These are phyloP conservation scores for Dendrolimus kikuchii DNA, from an alignment of 1,140 invertebrate genomes.

Conservation along the genomic window DNA sequence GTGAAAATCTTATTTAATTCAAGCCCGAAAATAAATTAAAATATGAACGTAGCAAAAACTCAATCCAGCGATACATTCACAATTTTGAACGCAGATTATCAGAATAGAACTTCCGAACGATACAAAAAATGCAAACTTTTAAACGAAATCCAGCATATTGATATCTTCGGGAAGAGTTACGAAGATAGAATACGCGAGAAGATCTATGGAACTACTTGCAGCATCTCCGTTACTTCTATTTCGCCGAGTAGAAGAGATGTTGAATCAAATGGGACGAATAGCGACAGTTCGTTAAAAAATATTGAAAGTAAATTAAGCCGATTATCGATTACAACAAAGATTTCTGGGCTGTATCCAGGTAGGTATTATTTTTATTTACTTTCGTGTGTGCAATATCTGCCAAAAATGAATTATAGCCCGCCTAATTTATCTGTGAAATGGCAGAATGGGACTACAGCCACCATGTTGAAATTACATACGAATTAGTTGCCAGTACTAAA, in stretches of 20 bases:
- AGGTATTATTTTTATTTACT: slow-evolving; percentile 5
- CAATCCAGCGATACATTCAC: too few species aligned
- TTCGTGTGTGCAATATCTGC: too few species aligned
- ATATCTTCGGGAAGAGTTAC: slow-evolving; percentile 29
- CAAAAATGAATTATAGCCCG: too few species aligned
- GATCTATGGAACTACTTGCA: slow-evolving; percentile 1
- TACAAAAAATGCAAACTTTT: slow-evolving; percentile 31
- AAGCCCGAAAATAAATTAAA: too few species aligned
- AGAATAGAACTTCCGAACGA: slow-evolving; percentile 6
- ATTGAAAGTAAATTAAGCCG: slow-evolving; percentile 26
- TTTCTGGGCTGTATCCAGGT: slow-evolving; percentile 35
- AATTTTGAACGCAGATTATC: too few species aligned
- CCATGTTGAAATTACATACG: too few species aligned
- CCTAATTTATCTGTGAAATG: too few species aligned
- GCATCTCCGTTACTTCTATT: slow-evolving; percentile 17
- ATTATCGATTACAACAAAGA: slow-evolving; percentile 31
- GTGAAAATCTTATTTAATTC: too few species aligned
- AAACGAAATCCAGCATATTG: slow-evolving; percentile 41
- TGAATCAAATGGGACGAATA: slow-evolving; percentile 1
- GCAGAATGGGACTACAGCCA: too few species aligned
- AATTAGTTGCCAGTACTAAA: too few species aligned
- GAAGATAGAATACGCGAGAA: slow-evolving; percentile 20
- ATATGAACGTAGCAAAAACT: too few species aligned
- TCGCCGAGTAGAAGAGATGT: slow-evolving; percentile 14
- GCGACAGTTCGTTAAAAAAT: not conserved